phyloP scores from a whole-genome alignment of 1,140 invertebrate genomes.

The Drosophila ogumai region DNA sequence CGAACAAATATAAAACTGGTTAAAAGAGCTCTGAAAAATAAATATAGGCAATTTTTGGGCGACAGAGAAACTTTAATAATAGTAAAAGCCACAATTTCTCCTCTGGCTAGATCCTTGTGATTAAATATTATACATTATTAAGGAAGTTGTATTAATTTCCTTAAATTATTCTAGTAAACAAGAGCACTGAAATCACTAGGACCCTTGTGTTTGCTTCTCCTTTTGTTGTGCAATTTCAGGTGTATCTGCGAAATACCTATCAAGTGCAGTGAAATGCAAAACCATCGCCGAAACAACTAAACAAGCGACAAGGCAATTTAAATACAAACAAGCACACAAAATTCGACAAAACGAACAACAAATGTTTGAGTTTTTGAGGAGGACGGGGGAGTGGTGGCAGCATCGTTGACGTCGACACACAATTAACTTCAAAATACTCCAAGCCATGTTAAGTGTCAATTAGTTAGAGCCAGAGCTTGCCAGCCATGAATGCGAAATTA shows the following conservation, averaged over 20 bases:
- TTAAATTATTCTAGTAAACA: background rate
- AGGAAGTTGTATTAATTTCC: too few species aligned
- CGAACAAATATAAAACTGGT: background rate
- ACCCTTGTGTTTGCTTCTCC: background rate
- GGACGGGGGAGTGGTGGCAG: conserved; percentile 10
- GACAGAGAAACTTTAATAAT: background rate
- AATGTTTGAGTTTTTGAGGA: conserved; percentile 41
- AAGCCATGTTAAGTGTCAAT: conserved; percentile 81
- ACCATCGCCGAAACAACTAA: conserved; percentile 42
- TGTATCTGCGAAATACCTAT: conserved; percentile 68
- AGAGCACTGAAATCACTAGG: background rate
- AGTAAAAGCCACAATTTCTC: background rate
- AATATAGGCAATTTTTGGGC: background rate
- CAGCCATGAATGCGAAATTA: conserved; percentile 67
- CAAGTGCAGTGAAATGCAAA: conserved; percentile 55
- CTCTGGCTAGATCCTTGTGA: too few species aligned
- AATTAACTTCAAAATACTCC: conserved; percentile 80
- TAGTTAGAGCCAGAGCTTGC: conserved; percentile 60
- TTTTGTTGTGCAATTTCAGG: conserved; percentile 44
- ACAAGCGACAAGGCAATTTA: conserved; percentile 76
- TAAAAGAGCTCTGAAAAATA: background rate
- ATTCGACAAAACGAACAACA: conserved; percentile 47
- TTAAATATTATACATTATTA: background rate
- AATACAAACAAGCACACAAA: conserved; percentile 67
- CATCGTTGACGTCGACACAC: conserved; percentile 72